Evolutionary conservation across 2,113 vertebrate species (phyloP).

Genomic region (Aspiorhynchus laticeps): DNA sequence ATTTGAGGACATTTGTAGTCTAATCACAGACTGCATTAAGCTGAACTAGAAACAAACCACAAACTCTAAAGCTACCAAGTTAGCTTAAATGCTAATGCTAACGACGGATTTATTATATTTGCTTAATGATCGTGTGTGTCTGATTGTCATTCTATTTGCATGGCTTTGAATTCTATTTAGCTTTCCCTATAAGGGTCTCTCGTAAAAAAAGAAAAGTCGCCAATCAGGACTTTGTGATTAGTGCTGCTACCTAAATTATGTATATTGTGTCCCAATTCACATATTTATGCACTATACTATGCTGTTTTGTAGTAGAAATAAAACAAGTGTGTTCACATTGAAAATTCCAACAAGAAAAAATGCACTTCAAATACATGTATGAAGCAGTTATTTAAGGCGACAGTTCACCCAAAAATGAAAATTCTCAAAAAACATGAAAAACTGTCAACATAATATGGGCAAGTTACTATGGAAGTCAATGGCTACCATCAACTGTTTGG

Average conservation of each 20-base stretch:
- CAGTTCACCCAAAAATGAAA: too few relatives aligned
- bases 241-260: not conserved
- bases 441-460: too few relatives aligned
- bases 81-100: not conserved
- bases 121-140: not conserved
- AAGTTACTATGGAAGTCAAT: too few relatives aligned
- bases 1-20: not conserved
- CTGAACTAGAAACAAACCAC: too few relatives aligned
- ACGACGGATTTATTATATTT: not conserved
- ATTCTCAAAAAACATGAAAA: too few relatives aligned
- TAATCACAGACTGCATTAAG: not conserved
- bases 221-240: not conserved
- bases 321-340: too few relatives aligned
- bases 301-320: too few relatives aligned
- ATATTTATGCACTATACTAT: not conserved
- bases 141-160: not conserved
- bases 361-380: too few relatives aligned
- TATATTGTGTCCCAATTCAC: not conserved
- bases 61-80: not conserved
- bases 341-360: too few relatives aligned
- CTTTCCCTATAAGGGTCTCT: not conserved
- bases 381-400: too few relatives aligned
- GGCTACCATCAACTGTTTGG: too few relatives aligned
- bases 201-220: not conserved
- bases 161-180: not conserved